phyloP scores from a whole-genome alignment of 2,113 vertebrate species.

The Poicephalus meyeri region DNA sequence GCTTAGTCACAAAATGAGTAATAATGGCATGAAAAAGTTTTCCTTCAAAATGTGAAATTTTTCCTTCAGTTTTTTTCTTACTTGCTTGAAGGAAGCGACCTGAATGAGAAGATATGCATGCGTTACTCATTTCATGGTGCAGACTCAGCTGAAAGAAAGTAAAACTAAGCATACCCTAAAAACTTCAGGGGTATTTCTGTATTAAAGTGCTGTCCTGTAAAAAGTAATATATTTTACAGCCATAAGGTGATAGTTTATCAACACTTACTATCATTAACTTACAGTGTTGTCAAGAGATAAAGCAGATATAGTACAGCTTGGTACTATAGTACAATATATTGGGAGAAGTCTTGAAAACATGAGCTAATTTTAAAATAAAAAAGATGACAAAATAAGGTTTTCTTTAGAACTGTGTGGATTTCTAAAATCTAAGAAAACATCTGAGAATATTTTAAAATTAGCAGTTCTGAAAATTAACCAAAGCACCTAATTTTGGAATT shows the following conservation, averaged over 20 bases:
- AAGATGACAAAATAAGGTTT: background rate
- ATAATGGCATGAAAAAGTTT: background rate
- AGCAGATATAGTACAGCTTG: background rate
- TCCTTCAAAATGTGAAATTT: background rate
- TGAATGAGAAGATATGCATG: background rate
- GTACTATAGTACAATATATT: background rate
- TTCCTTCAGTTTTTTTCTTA: background rate
- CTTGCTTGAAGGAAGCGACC: background rate
- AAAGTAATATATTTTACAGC: background rate
- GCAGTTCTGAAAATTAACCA: background rate
- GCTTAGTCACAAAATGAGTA: background rate
- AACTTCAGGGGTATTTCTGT: background rate
- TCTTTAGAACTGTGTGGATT: background rate
- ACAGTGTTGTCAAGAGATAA: background rate
- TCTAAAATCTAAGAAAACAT: background rate
- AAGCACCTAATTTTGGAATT: background rate
- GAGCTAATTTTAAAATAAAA: background rate
- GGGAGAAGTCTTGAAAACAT: background rate
- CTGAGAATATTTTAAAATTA: background rate
- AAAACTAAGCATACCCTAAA: background rate
- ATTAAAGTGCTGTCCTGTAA: background rate
- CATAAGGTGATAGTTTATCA: background rate
- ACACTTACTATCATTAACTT: background rate
- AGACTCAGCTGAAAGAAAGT: background rate
- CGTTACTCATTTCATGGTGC: background rate